These are phyloP conservation scores for Notothenia rossii DNA, from an alignment of 2,113 vertebrate species.

Conservation along the genomic window DNA sequence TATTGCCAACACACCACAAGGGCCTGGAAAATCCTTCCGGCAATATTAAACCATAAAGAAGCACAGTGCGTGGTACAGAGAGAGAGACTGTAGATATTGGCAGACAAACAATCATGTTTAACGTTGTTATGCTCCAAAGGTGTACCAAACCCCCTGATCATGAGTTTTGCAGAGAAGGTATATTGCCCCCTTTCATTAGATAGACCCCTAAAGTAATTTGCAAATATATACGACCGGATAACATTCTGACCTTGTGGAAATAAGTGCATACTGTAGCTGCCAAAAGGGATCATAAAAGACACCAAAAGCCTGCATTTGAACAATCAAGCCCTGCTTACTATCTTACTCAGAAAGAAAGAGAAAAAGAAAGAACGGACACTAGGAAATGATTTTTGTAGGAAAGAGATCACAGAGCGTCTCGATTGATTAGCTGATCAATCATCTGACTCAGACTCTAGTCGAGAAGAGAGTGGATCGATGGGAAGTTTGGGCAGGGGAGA, in stretches of 20 bases:
- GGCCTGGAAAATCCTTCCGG: slow-evolving; percentile 57
- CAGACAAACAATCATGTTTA: slow-evolving; percentile 60
- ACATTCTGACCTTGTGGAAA: neutral
- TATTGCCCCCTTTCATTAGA: neutral
- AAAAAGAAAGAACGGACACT: slow-evolving; percentile 1
- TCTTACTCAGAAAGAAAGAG: neutral
- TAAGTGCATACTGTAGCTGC: neutral
- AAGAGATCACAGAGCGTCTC: slow-evolving; percentile 39
- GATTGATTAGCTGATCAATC: slow-evolving; percentile 77
- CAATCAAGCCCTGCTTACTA: neutral
- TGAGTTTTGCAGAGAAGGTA: slow-evolving; percentile 7
- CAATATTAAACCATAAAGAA: slow-evolving; percentile 75
- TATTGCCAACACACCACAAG: slow-evolving; percentile 62
- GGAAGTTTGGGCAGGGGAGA: slow-evolving; percentile 54
- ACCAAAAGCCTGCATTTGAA: neutral
- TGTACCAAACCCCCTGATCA: neutral
- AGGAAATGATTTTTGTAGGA: slow-evolving; percentile 22
- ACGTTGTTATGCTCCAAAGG: slow-evolving; percentile 42
- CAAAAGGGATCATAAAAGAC: neutral
- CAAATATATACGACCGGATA: slow-evolving; percentile 13
- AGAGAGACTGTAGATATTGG: slow-evolving; percentile 43
- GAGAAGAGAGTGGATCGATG: slow-evolving; percentile 62
- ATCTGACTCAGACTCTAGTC: slow-evolving; percentile 62
- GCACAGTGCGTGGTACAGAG: slow-evolving; percentile 14
- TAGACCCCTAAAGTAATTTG: slow-evolving; percentile 21